A percentile compares a stretch with the other conserved stretches of the same genome.
phyloP scores from a whole-genome alignment of 2,113 vertebrate species.

The Laticauda colubrina region DNA sequence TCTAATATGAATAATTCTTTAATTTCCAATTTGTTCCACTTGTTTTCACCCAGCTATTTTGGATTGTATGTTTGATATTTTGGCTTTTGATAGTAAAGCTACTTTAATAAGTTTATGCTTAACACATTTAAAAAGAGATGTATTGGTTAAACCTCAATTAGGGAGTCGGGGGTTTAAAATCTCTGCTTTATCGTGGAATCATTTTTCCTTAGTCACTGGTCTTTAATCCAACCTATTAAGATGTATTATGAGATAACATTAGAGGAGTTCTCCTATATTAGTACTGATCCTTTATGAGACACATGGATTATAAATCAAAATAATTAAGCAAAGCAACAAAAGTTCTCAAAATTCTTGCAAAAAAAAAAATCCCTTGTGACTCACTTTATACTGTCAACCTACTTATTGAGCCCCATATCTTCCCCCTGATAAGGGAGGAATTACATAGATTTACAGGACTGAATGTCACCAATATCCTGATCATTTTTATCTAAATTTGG shows the following conservation, averaged over 20 bases:
- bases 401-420: background rate
- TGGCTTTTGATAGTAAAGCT: background rate
- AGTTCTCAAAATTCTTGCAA: background rate
- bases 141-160: background rate
- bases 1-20: background rate
- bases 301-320: background rate
- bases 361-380: background rate
- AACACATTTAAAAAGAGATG: background rate
- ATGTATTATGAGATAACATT: background rate
- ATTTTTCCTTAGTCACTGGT: background rate
- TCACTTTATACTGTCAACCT: background rate
- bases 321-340: background rate
- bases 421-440: background rate
- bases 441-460: background rate
- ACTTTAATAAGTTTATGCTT: background rate
- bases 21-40: background rate
- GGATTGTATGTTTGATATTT: background rate
- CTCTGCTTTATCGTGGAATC: background rate
- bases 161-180: background rate
- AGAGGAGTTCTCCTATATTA: background rate
- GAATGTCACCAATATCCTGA: background rate
- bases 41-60: background rate
- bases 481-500: background rate
- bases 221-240: background rate
- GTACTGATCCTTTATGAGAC: background rate